phyloP scores from a whole-genome alignment of 2,797 vertebrate species.

The Sebastes kiyomatsui region DNA sequence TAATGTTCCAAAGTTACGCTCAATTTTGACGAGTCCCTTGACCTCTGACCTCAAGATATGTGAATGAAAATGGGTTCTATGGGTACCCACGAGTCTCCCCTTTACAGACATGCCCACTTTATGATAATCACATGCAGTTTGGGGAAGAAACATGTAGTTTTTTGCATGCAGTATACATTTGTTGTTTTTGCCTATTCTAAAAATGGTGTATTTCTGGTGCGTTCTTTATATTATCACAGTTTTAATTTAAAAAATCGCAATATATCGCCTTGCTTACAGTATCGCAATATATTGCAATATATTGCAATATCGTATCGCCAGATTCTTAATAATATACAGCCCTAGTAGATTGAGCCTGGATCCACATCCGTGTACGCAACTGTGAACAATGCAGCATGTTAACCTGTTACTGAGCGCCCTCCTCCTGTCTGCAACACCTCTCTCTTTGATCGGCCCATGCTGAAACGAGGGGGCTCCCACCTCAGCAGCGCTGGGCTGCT shows the following conservation, averaged over 20 bases:
- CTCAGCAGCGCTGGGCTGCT: slow-evolving; percentile 24
- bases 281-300: too few relatives aligned
- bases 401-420: not conserved
- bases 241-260: not conserved
- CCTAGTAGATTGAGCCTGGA: not conserved
- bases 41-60: not conserved
- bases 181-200: not conserved
- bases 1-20: too few relatives aligned
- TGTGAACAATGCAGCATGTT: slow-evolving; percentile 36
- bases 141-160: too few relatives aligned
- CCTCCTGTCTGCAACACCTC: slow-evolving; percentile 11
- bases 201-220: not conserved
- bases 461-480: slow-evolving; percentile 47
- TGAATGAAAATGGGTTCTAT: not conserved
- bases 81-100: not conserved
- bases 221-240: not conserved
- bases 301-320: too few relatives aligned
- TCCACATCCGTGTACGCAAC: not conserved
- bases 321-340: too few relatives aligned
- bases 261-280: not conserved
- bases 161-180: not conserved
- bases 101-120: not conserved
- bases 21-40: too few relatives aligned
- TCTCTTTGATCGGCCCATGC: slow-evolving; percentile 58
- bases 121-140: not conserved